phyloP scores from a whole-genome alignment of 2,888 invertebrate genomes.

The Caenorhabditis sp. region DNA sequence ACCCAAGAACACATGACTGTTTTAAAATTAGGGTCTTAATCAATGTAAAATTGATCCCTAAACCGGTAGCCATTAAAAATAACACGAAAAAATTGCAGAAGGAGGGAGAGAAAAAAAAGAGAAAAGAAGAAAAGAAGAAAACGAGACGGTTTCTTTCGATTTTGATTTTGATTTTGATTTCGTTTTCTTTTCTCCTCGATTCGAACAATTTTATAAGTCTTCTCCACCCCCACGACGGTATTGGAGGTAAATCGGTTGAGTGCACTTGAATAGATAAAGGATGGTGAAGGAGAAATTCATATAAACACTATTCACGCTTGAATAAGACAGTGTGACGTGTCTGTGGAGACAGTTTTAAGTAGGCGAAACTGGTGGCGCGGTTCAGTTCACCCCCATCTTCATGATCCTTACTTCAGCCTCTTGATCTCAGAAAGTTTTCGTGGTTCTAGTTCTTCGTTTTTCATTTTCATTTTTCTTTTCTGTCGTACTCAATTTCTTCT shows the following conservation, averaged over 20 bases:
- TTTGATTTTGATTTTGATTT: too few species aligned
- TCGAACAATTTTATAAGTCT: slow-evolving; percentile 29
- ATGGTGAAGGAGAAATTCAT: too few species aligned
- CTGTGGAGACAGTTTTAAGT: slow-evolving; percentile 5
- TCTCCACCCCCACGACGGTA: neutral
- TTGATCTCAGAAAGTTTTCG: too few species aligned
- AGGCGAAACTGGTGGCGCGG: slow-evolving; percentile 10
- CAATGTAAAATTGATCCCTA: neutral
- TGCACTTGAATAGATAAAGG: slow-evolving; percentile 47
- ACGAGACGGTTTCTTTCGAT: too few species aligned
- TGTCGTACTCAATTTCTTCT: neutral
- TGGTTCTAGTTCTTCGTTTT: too few species aligned
- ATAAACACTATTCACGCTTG: slow-evolving; percentile 42
- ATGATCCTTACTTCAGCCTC: too few species aligned
- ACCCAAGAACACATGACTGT: too few species aligned
- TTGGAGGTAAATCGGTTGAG: slow-evolving; percentile 29
- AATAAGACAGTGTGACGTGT: slow-evolving; percentile 31
- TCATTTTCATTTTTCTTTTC: neutral
- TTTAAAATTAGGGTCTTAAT: neutral
- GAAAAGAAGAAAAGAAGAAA: neutral
- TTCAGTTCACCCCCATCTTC: too few species aligned
- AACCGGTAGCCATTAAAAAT: neutral
- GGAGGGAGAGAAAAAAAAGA: neutral
- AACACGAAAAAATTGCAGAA: neutral
- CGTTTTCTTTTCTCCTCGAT: too few species aligned